phyloP scores from a whole-genome alignment of 1,140 invertebrate species.

The Drosophila ercepeae region DNA sequence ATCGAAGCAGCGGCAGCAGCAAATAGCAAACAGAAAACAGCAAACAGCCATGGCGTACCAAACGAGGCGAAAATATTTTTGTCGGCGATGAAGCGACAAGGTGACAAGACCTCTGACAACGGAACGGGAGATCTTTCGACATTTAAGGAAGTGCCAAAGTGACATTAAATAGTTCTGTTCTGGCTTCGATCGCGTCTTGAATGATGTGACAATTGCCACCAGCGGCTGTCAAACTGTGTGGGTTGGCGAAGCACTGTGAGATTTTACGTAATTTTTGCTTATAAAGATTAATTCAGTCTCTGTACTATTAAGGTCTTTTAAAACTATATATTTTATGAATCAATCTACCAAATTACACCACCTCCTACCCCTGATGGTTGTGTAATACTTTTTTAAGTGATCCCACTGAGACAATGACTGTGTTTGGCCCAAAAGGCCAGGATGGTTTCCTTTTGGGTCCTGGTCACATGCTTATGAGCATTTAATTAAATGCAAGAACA shows the following conservation, averaged over 20 bases:
- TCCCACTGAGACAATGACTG: conserved; percentile 65
- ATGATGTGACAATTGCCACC: conserved; percentile 41
- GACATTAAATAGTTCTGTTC: conserved; percentile 80
- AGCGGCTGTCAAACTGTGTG: conserved; percentile 18
- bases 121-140: conserved; percentile 46
- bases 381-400: conserved; percentile 23
- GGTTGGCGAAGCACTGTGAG: background rate
- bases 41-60: conserved; percentile 16
- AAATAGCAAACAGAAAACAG: conserved; percentile 22
- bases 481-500: conserved; percentile 82
- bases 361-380: background rate
- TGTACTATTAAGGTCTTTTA: no score
- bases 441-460: conserved; percentile 32
- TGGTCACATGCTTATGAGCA: conserved; percentile 79
- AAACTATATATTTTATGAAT: background rate
- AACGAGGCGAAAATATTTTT: conserved; percentile 59
- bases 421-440: conserved; percentile 47
- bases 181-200: conserved; percentile 38
- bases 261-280: background rate
- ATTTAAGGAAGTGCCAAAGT: conserved; percentile 82
- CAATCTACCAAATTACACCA: background rate
- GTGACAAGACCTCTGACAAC: conserved; percentile 40
- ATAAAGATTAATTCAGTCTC: background rate
- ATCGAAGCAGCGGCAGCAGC: conserved; percentile 3
- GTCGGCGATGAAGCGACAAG: conserved; percentile 44